These are phyloP conservation scores for fruit fly (Drosophila melanogaster) DNA, from an alignment of 1,140 invertebrate genomes.

Conservation along the genomic window Release_6_plus_ISO1_MT NT_033777.3:27262001-27262500, in stretches of 20 bases:
- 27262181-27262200: constrained; percentile 12
- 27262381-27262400: constrained; percentile 86
- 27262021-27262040: not conserved
- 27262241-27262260: constrained; percentile 19
- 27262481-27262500: constrained; percentile 55
- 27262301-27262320: constrained; percentile 14
- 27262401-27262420: constrained; percentile 87
- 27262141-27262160: constrained; percentile 67
- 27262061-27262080: not conserved
- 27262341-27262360: constrained; percentile 61
- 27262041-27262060: not conserved
- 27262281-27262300: constrained; percentile 20
- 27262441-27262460: constrained; percentile 81
- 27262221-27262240: constrained; percentile 51
- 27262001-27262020: too few relatives aligned
- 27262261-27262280: constrained; percentile 1
- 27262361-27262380: constrained; percentile 83
- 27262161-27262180: constrained; percentile 51
- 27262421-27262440: constrained; percentile 85
- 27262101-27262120: constrained; percentile 66
- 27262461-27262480: constrained; percentile 78
- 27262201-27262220: not conserved
- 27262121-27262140: constrained; percentile 41
- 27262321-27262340: constrained; percentile 43
- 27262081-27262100: constrained; percentile 6